Percentiles rank a stretch among this genome's conserved stretches.
Conservation (phyloP, 1,140 invertebrate species). For the roundworm (Caenorhabditis elegans) region DNA sequence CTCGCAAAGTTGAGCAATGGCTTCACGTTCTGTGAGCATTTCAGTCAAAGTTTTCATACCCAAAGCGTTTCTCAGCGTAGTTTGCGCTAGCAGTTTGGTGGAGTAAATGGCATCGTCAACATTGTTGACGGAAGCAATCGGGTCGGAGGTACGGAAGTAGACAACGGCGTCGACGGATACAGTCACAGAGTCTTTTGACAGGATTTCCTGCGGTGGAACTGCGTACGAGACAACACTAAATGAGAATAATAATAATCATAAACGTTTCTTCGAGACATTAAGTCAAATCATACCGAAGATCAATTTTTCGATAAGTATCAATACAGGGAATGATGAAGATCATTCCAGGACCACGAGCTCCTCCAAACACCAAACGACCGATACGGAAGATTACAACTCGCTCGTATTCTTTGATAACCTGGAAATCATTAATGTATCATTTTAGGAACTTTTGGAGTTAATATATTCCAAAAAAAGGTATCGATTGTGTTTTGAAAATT, state of each 20-base stretch:
- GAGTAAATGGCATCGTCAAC: constrained; percentile 70
- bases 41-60: constrained; percentile 70
- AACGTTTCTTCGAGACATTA: too few species aligned
- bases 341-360: constrained; percentile 67
- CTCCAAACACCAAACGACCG: constrained; percentile 63
- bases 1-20: constrained; percentile 67
- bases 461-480: neutral
- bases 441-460: neutral
- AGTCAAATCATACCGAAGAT: constrained; percentile 63
- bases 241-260: neutral
- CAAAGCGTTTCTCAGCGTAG: constrained; percentile 68
- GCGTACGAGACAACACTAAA: constrained; percentile 66
- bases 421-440: neutral
- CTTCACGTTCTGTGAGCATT: constrained; percentile 70
- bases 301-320: constrained; percentile 82
- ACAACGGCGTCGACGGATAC: constrained; percentile 65
- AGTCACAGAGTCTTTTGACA: constrained; percentile 65
- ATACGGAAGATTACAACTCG: constrained; percentile 66
- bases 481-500: too few species aligned
- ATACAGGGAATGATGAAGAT: constrained; percentile 89
- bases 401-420: constrained; percentile 67
- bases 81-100: constrained; percentile 69
- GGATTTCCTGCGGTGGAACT: constrained; percentile 65
- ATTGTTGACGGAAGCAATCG: constrained; percentile 67
- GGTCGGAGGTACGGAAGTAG: constrained; percentile 66